Percentiles rank a stretch among this genome's conserved stretches.
Evolutionary conservation across 2,797 vertebrate genomes (phyloP).

Genomic region (Epinephelus awoara): DNA sequence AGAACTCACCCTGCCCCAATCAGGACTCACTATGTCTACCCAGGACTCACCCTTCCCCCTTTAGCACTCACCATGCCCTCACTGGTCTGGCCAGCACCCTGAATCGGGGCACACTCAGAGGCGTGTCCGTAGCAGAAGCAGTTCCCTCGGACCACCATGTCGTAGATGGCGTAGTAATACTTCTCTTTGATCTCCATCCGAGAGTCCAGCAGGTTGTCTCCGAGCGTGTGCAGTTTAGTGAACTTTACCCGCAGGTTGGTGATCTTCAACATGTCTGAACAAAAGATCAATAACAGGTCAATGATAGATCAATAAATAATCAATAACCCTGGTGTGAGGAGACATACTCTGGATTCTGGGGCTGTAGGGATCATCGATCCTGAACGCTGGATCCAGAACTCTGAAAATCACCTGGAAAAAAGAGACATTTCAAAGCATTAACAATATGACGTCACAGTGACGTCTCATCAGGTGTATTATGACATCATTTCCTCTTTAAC

Average conservation of each 20-base stretch:
- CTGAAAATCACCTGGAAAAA: conserved; percentile 92
- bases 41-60: too few relatives aligned
- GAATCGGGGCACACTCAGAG: conserved; percentile 92
- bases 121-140: conserved; percentile 99
- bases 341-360: conserved; percentile 93
- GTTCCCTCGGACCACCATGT: conserved; percentile 98
- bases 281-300: not conserved
- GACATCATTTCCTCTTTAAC: not conserved
- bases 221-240: conserved; percentile 93
- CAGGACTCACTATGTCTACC: too few relatives aligned
- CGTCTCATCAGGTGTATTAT: not conserved
- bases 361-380: conserved; percentile 96
- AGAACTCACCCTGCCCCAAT: too few relatives aligned
- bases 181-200: conserved; percentile 97
- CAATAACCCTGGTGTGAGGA: not conserved
- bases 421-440: not conserved
- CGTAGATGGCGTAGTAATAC: conserved; percentile 96
- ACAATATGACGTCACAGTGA: not conserved
- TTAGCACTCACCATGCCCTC: conserved; percentile 93
- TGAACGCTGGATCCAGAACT: conserved; percentile 95
- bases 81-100: conserved; percentile 79
- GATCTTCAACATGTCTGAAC: conserved; percentile 94
- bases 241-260: conserved; percentile 96
- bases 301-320: too few relatives aligned
- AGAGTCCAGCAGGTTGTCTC: conserved; percentile 96